phyloP scores from a whole-genome alignment of 2,113 vertebrate species.

The Psophia crepitans region DNA sequence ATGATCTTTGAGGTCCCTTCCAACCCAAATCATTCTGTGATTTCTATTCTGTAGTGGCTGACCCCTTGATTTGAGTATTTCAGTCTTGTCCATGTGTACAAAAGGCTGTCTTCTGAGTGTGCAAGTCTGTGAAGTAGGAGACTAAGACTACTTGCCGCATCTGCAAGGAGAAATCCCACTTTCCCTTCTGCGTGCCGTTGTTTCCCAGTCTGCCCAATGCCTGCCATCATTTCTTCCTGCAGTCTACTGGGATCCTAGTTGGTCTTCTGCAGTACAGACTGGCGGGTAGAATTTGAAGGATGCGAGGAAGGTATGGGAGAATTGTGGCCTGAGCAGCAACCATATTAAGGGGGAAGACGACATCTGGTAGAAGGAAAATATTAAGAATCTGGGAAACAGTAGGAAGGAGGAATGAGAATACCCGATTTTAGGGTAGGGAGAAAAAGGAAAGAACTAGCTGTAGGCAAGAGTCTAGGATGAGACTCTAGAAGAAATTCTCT shows the following conservation, averaged over 20 bases:
- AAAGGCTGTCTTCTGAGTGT: background rate
- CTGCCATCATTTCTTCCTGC: background rate
- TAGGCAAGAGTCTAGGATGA: background rate
- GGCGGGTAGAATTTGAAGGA: background rate
- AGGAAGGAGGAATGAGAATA: background rate
- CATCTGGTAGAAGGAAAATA: background rate
- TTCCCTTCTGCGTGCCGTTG: background rate
- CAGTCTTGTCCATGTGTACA: rapidly evolving
- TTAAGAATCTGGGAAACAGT: background rate
- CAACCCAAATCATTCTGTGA: too few relatives aligned
- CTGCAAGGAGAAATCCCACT: background rate
- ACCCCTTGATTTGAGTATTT: background rate
- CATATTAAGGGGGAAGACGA: background rate
- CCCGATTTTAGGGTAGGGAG: background rate
- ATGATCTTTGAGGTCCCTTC: too few relatives aligned
- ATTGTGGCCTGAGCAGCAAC: background rate
- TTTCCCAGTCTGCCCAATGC: background rate
- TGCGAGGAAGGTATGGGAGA: background rate
- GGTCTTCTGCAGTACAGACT: background rate
- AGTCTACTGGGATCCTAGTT: background rate
- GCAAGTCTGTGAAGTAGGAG: rapidly evolving
- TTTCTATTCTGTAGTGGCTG: background rate
- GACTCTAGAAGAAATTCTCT: background rate
- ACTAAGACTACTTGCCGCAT: background rate
- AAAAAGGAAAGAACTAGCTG: background rate